Percentiles rank a stretch among this genome's conserved stretches.
Conservation (phyloP, 2,113 vertebrate genomes). For the Clarias magur region DNA sequence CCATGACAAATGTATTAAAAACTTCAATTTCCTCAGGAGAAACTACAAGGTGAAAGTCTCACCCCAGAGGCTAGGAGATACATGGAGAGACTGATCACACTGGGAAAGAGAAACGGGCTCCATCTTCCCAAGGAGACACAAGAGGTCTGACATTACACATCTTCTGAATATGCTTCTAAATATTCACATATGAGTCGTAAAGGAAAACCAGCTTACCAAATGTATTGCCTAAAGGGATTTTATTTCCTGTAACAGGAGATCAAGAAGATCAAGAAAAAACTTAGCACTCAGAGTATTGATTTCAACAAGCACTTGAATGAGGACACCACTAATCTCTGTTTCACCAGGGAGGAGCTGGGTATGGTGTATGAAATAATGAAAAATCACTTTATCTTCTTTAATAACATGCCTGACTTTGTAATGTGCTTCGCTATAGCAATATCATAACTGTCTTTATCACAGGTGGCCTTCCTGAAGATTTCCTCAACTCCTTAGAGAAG, state of each 20-base stretch:
- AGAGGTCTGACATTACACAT: slow-evolving; percentile 71
- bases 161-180: not conserved
- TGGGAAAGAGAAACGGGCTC: slow-evolving; percentile 88
- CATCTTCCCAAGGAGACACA: slow-evolving; percentile 85
- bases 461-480: slow-evolving; percentile 96
- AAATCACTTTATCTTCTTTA: not conserved
- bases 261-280: slow-evolving; percentile 90
- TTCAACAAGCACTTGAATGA: slow-evolving; percentile 98
- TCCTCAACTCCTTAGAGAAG: slow-evolving; percentile 88
- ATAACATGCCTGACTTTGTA: not conserved
- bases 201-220: not conserved
- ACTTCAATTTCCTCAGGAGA: slow-evolving; percentile 70
- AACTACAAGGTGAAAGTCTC: slow-evolving; percentile 68
- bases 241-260: slow-evolving; percentile 79
- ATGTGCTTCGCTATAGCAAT: not conserved
- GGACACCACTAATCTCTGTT: slow-evolving; percentile 85
- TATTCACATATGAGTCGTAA: not conserved
- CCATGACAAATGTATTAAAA: too few species aligned
- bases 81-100: slow-evolving; percentile 86
- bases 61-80: slow-evolving; percentile 80
- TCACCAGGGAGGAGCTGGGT: slow-evolving; percentile 87
- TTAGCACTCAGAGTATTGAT: slow-evolving; percentile 90
- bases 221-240: not conserved
- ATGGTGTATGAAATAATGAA: slow-evolving; percentile 37
- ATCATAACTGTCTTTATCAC: not conserved